These are phyloP conservation scores for Lepus oiostolus DNA, from an alignment of 2,797 vertebrate genomes.

Conservation along the genomic window DNA sequence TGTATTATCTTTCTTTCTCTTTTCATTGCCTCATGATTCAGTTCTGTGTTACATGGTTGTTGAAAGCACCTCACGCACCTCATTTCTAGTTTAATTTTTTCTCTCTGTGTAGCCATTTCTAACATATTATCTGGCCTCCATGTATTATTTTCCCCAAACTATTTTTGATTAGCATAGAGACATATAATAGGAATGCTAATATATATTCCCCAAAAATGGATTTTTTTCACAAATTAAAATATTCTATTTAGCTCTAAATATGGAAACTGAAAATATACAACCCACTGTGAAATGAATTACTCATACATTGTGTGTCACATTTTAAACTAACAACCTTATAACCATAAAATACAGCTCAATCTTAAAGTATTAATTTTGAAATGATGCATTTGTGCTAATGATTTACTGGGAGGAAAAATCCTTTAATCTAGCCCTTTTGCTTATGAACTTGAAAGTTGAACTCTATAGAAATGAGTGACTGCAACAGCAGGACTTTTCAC, in stretches of 20 bases:
- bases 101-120: neutral
- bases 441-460: slow-evolving; percentile 85
- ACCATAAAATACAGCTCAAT: slow-evolving; percentile 83
- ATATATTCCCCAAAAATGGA: slow-evolving; percentile 47
- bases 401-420: slow-evolving; percentile 84
- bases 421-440: slow-evolving; percentile 81
- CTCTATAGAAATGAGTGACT: slow-evolving; percentile 83
- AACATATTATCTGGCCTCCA: neutral
- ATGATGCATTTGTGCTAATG: slow-evolving; percentile 85
- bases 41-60: neutral
- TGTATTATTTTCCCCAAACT: neutral
- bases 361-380: slow-evolving; percentile 86
- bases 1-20: neutral
- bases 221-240: slow-evolving; percentile 77
- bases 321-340: slow-evolving; percentile 82
- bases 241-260: slow-evolving; percentile 77
- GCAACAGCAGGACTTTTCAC: slow-evolving; percentile 83
- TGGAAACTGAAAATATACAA: slow-evolving; percentile 74
- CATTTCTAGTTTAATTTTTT: neutral
- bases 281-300: slow-evolving; percentile 81
- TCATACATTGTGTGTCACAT: slow-evolving; percentile 70
- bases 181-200: neutral
- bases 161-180: neutral
- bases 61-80: slow-evolving; percentile 43
- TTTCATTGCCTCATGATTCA: neutral